phyloP scores from a whole-genome alignment of 2,888 invertebrate species.

The Habrosyne pyritoides region DNA sequence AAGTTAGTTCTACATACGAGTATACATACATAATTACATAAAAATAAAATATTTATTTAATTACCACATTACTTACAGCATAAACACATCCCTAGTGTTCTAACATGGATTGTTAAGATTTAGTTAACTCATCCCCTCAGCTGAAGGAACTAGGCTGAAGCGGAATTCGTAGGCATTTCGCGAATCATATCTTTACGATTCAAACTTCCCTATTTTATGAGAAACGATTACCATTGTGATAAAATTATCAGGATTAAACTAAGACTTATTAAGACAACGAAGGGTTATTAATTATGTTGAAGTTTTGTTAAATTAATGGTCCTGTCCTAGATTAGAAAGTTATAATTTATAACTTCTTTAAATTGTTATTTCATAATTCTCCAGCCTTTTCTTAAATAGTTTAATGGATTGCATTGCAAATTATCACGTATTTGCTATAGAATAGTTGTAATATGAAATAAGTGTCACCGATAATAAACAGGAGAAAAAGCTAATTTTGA shows the following conservation, averaged over 20 bases:
- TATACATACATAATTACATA: too few species aligned
- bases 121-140: conserved; percentile 14
- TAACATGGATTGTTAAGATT: conserved; percentile 23
- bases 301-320: background rate
- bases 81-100: conserved; percentile 14
- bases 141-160: conserved; percentile 17
- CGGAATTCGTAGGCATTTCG: conserved; percentile 20
- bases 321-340: background rate
- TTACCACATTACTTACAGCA: conserved; percentile 5
- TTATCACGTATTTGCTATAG: too few species aligned
- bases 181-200: conserved; percentile 30
- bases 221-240: conserved; percentile 11
- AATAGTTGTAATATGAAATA: too few species aligned
- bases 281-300: background rate
- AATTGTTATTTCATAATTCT: background rate
- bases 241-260: conserved; percentile 20
- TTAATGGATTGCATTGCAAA: too few species aligned
- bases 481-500: too few species aligned
- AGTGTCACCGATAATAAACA: too few species aligned
- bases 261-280: conserved; percentile 8
- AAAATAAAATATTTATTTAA: background rate
- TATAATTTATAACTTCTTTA: background rate
- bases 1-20: too few species aligned
- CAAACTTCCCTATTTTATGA: conserved; percentile 13
- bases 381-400: too few species aligned